Evolutionary conservation across 2,888 invertebrate genomes (phyloP).

Genomic region (Drosophila nr. medialis): DNA sequence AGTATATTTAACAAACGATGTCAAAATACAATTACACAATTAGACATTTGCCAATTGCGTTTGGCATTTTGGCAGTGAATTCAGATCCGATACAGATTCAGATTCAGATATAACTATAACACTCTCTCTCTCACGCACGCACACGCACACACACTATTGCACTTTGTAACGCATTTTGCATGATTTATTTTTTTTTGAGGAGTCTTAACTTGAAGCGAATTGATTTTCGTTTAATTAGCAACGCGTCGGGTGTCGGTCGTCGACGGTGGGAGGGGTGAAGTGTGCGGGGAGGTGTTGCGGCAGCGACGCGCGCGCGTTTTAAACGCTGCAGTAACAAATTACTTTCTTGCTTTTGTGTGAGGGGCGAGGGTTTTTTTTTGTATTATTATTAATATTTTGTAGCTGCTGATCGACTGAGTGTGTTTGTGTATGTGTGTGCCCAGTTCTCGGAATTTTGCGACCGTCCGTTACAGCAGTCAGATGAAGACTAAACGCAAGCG

Average conservation of each 20-base stretch:
- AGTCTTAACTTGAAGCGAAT: constrained; percentile 40
- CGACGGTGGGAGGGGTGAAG: constrained; percentile 7
- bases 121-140: constrained; percentile 22
- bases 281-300: constrained; percentile 14
- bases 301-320: constrained; percentile 49
- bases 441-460: constrained; percentile 64
- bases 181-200: constrained; percentile 14
- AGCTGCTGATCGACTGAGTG: constrained; percentile 53
- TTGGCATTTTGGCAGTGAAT: constrained; percentile 57
- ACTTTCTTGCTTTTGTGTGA: constrained; percentile 40
- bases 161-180: constrained; percentile 39
- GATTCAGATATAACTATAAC: constrained; percentile 15
- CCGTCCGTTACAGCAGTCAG: constrained; percentile 80
- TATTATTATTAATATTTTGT: constrained; percentile 23
- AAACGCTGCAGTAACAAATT: constrained; percentile 48
- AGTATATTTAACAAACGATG: constrained; percentile 27
- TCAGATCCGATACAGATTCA: constrained; percentile 24
- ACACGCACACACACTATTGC: constrained; percentile 16
- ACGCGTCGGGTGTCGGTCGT: constrained; percentile 26
- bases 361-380: constrained; percentile 55
- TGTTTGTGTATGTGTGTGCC: constrained; percentile 4
- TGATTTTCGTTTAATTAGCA: constrained; percentile 55
- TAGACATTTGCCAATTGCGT: constrained; percentile 48
- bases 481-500: constrained; percentile 76
- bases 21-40: constrained; percentile 52